Base-by-base conservation (phyloP, 2,797 vertebrate species). In the Cyprinella venusta region DNA sequence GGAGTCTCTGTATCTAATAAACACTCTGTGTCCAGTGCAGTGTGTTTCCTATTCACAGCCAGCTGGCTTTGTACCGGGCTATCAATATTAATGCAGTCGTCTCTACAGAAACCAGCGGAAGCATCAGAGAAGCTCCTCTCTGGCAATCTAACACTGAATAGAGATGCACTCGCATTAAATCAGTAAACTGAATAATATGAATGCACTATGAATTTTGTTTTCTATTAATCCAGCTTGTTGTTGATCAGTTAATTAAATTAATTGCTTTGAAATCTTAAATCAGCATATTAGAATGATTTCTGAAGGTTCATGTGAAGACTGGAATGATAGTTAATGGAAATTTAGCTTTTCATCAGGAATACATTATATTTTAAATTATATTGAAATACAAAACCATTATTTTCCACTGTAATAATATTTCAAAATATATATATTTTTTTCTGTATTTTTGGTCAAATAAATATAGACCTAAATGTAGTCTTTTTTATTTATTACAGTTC, bases 71-170 rank as follows among this genome's bases (percentile, higher is more conserved):
- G 74, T 83, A 59, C 50, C 36, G 54, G 38, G 45, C 61, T 77
- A 87, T 87, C 75, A 82, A 80, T 82, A 82, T 87, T 87, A 85
- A 88, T 83, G 80, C 38, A 84, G 78, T 77, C 79, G 33, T 72
- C 76, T 77, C 68, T 59, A 71, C 80, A 59, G 61, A 85, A 76
- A 82, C 79, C 52, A 56, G 80, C 65, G 70, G 80, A 61, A 85
- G 80, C 81, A 81, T 80, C 84, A 72, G 79, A 82, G 80, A 79
- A 67, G 84, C 74, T 81, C 50, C 70, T 71, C 16, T 80, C 77
- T 81, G 63, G 63, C 67, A 79, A 63, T 75, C 83, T 76, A 72
- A 69, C 79, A 65, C 54, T 65, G 52, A 78, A 83, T 70, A 78
- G 65, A 77, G 26, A 70, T 70, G 50, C 80, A 72, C 42, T 74